Base-by-base conservation (phyloP, 64 coral and sea anemone species). In the Cladopsammia gracilis region DNA sequence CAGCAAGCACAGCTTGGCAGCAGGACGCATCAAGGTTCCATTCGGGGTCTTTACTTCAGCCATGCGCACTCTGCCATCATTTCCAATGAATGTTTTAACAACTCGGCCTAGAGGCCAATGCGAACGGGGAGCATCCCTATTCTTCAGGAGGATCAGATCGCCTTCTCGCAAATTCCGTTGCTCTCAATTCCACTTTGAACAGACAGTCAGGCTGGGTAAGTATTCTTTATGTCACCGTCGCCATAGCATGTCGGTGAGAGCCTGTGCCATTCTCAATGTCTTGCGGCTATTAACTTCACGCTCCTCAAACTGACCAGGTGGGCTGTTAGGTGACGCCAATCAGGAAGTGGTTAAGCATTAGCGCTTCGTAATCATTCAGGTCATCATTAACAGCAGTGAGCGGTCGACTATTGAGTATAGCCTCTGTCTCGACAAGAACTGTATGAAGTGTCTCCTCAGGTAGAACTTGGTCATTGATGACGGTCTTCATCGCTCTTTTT, bases 181-280 rank as follows among this genome's bases (percentile, higher is more conserved):
- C 16, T 85, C 18, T 18, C 66, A n/a, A 18, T 79, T 66, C 93
- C 93, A 90, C 67, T 95, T 95, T 12, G 75, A 52, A 42, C 87
- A 43, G 18, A 16, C 19, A 19, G 20, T 7, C 26, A 93, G 48
- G 10, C 7, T 77, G 2, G 91, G 91, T n/a, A n/a, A n/a, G n/a
- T n/a, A n/a, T n/a, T n/a, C n/a, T n/a, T n/a, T n/a, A n/a, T n/a
- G n/a, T n/a, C n/a, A n/a, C n/a, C n/a, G n/a, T 64, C 45, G 64
- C 82, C 91, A 93, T 34, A 93, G 53, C 85, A 89, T 58, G n/a
- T 72, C 62, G 14, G 65, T 64, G 1, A 94, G 7, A 9, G 42
- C 47, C 18, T 89, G 50, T 3, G 47, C 75, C 71, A 19, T 4
- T 46, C 69, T 86, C 92, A 76, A 89, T 20, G 18, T 52, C 25